Base-by-base conservation (phyloP, 2,888 invertebrate species). In the Phania funesta region DNA sequence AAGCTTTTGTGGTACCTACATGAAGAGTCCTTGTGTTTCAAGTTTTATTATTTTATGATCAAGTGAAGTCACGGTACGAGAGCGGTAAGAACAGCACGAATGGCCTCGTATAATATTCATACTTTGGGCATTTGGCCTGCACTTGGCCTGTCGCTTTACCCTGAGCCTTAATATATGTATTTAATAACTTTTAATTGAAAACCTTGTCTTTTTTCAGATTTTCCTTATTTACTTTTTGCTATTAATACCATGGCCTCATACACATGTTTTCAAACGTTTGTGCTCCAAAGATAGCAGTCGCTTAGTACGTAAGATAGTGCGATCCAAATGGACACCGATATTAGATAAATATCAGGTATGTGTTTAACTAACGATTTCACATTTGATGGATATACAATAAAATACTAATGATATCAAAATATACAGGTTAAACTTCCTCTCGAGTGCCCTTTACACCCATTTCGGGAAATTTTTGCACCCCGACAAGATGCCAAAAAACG, bases 291-390 rank as follows among this genome's bases (percentile, higher is more conserved):
- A 96, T 93, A 96, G 95, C 92, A 96, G 97, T 86, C 94, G 96
- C 89, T 94, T 97, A 86, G 97, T 97, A 84, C 93, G 96, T 88
- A 96, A 96, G 92, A 94, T 97, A 84, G 94, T 97, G 87, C 95
- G 96, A 91, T 96, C 95, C 93, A 96, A 97, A 94, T 97, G 97
- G 96, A 93, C 95, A 85, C 97, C 97, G 73, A 95, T 97, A 82
- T 92, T 97, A 91, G 96, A 96, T 89, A 95, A 96, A 91, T 96
- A 96, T 92, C 95, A 96, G 87, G 90, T 90, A 65, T 44, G 6
- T 18, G 29, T 4, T 11, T 7, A 44, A 44, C 13, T 41, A 16
- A 41, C 3, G n/a, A 44, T 16, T 7, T 5, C 1, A 38, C 0
- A 46, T 4, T 11, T 16, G 3, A n/a, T n/a, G 1, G 5, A n/a